Evolutionary conservation across 2,113 vertebrate species (phyloP).

Genomic region (Pangasianodon hypophthalmus): DNA sequence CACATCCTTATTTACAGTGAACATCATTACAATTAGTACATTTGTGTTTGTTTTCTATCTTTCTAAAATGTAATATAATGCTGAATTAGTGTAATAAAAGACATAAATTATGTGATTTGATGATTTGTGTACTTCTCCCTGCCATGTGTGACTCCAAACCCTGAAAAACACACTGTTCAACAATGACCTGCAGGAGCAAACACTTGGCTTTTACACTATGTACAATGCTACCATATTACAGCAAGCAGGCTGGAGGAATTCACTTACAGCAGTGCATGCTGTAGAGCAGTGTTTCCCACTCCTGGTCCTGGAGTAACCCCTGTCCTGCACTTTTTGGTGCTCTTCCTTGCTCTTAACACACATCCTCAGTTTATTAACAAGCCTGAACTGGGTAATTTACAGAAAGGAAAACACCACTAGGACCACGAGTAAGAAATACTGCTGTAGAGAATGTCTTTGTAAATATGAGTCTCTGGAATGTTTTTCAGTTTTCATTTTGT

Average conservation of each 20-base stretch:
- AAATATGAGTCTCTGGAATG: conserved; percentile 12
- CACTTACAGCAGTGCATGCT: background rate
- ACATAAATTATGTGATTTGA: conserved; percentile 15
- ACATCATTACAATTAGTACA: conserved; percentile 33
- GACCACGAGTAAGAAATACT: background rate
- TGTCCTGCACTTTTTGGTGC: background rate
- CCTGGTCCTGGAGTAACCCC: background rate
- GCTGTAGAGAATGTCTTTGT: background rate
- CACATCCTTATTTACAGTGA: conserved; percentile 47
- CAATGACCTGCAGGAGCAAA: conserved; percentile 26
- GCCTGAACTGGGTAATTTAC: background rate
- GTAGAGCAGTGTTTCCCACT: background rate
- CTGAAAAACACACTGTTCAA: conserved; percentile 15
- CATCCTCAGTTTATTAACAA: background rate
- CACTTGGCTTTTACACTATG: conserved; percentile 32
- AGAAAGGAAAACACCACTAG: background rate
- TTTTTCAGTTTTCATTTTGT: background rate
- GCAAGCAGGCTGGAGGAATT: conserved; percentile 25
- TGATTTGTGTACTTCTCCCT: conserved; percentile 8
- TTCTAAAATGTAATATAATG: conserved; percentile 27
- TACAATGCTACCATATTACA: conserved; percentile 41
- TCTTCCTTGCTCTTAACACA: background rate
- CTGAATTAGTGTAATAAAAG: conserved; percentile 8
- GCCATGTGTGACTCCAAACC: background rate
- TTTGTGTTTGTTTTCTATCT: conserved; percentile 27